Base-by-base conservation (phyloP, 2,797 vertebrate genomes). In the Lepus oiostolus region DNA sequence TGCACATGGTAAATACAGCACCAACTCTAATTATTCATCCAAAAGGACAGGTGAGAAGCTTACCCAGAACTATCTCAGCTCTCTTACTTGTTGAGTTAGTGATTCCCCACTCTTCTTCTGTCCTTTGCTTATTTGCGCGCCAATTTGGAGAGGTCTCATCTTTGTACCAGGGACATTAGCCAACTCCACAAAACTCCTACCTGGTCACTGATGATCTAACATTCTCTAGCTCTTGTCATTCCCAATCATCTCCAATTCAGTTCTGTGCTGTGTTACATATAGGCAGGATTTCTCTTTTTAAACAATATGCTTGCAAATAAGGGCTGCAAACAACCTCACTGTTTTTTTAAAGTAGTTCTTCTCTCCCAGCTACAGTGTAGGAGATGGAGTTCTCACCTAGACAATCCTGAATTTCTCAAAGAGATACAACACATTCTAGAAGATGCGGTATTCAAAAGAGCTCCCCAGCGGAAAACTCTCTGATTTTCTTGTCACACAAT, bases 401-500 rank as follows among this genome's bases (percentile, higher is more conserved):
- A 30, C 35, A 54, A 21, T 38, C 42, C 62, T 84, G 67, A 88
- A 68, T 93, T 85, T 95, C 62, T 85, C 16, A 92, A 79, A 83
- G 67, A 74, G 13, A 35, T 7, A 79, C n/a, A 90, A 72, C 32
- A 83, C 9, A 4, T 63, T 82, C 17, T 88, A 94, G 54, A 67
- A 79, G 35, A 12, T 47, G 22, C 52, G 2, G 50, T 93, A 60
- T 81, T 89, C 67, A 70, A 93, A 81, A 74, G 70, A 79, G 26
- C 24, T 67, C 42, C 60, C 50, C 32, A 90, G 32, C 7, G 84
- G 70, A 90, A 93, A 54, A 87, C 65, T n/a, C 12, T 85, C 75
- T 85, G 50, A 75, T 75, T 87, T 88, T 83, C 77, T 90, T 94
- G 65, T 82, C 79, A 93, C 8, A 92, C 50, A 85, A 79, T 75